Percentiles rank a stretch among this genome's conserved stretches.
phyloP scores from a whole-genome alignment of 2,113 vertebrate species.

The Climacteris rufus region DNA sequence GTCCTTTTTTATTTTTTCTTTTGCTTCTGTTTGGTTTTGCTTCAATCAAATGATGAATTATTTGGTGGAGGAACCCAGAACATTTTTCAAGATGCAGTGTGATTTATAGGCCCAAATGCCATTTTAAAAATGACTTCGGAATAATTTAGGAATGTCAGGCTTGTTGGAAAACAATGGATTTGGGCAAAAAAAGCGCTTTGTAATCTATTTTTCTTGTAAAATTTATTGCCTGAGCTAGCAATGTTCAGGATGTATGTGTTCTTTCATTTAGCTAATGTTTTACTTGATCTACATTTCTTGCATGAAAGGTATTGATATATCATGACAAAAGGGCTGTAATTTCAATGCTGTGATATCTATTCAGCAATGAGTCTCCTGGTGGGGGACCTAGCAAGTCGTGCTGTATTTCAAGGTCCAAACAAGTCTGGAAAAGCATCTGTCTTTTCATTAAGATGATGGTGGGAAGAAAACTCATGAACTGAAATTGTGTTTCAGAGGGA shows the following conservation, averaged over 20 bases:
- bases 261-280: constrained; percentile 20
- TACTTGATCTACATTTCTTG: background rate
- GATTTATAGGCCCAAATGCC: background rate
- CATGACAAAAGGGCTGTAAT: background rate
- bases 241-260: background rate
- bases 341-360: background rate
- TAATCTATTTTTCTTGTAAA: background rate
- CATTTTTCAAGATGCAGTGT: background rate
- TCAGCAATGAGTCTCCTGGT: background rate
- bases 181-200: background rate
- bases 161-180: background rate
- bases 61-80: background rate
- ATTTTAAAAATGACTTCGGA: background rate
- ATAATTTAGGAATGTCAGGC: background rate
- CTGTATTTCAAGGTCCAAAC: background rate
- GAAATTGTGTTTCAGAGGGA: background rate
- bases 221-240: background rate
- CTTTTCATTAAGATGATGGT: background rate
- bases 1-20: background rate
- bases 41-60: background rate
- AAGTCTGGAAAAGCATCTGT: background rate
- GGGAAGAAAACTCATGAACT: background rate
- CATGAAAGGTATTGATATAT: background rate
- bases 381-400: background rate
- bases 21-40: background rate